Evolutionary conservation across 2,113 vertebrate genomes (phyloP).

Genomic region (Galemys pyrenaicus): DNA sequence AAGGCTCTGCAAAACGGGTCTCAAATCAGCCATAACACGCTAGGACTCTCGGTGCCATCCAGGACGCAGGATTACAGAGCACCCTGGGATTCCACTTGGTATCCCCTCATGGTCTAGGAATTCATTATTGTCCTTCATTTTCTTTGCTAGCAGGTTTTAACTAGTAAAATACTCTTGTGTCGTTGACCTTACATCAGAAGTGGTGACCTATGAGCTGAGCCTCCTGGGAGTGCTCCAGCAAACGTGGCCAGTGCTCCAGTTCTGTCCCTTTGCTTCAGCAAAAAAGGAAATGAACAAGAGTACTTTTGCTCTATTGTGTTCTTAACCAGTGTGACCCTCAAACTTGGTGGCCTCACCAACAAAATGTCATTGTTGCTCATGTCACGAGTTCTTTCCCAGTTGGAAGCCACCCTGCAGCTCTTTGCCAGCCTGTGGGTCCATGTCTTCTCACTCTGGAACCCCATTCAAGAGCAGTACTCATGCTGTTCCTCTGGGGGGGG

Average conservation of each 20-base stretch:
- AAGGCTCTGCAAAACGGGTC: background rate
- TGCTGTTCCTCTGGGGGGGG: background rate
- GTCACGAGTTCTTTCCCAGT: background rate
- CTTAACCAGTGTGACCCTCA: background rate
- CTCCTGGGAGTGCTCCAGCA: too few species aligned
- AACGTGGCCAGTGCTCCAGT: background rate
- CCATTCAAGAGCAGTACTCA: background rate
- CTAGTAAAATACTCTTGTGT: accelerated
- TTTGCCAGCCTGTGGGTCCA: background rate
- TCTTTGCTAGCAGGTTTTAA: background rate
- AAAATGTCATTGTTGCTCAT: background rate
- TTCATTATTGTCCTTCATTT: background rate
- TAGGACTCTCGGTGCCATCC: background rate
- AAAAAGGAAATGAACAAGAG: background rate
- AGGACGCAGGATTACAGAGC: background rate
- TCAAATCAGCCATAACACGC: background rate
- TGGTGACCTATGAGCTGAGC: background rate
- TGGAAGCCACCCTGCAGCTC: background rate
- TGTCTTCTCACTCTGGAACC: background rate
- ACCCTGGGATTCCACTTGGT: background rate
- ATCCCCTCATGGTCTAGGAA: constrained; percentile 26
- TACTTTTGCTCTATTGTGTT: background rate
- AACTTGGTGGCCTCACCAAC: background rate
- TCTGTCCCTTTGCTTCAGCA: background rate
- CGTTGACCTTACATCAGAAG: background rate